Evolutionary conservation across 2,888 invertebrate genomes (phyloP).

Genomic region (Xylota sylvarum): DNA sequence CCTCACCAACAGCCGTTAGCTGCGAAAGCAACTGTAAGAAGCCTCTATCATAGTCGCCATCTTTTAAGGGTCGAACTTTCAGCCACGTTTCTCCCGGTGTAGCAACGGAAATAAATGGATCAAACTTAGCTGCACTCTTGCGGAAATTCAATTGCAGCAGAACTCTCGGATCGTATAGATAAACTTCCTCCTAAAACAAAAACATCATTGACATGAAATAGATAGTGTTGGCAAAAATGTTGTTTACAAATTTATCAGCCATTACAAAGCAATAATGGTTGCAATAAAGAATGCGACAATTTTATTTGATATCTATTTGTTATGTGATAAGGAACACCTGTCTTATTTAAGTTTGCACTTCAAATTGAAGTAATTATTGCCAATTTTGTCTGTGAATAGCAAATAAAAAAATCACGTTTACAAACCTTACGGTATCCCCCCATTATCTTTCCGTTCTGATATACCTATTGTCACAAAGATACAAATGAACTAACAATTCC

Average conservation of each 20-base stretch:
- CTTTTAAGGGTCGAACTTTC: constrained; percentile 91
- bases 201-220: constrained; percentile 4
- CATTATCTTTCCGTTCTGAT: constrained; percentile 78
- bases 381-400: neutral
- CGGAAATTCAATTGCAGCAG: constrained; percentile 89
- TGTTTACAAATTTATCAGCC: neutral
- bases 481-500: constrained; percentile 49
- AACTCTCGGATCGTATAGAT: constrained; percentile 89
- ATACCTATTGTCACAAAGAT: constrained; percentile 39
- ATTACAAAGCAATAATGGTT: constrained; percentile 7
- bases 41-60: constrained; percentile 93
- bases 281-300: constrained; percentile 47
- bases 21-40: constrained; percentile 92
- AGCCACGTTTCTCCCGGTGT: constrained; percentile 91
- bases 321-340: constrained; percentile 24
- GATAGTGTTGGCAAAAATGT: neutral
- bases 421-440: constrained; percentile 79
- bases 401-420: constrained; percentile 55
- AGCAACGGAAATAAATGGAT: constrained; percentile 89
- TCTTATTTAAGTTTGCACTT: constrained; percentile 25
- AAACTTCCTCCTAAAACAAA: constrained; percentile 85
- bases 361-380: neutral
- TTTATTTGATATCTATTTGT: constrained; percentile 51
- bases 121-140: constrained; percentile 88
- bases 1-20: constrained; percentile 93